Evolutionary conservation across 2,888 invertebrate species (phyloP).

Genomic region (Cheilosia vernalis): DNA sequence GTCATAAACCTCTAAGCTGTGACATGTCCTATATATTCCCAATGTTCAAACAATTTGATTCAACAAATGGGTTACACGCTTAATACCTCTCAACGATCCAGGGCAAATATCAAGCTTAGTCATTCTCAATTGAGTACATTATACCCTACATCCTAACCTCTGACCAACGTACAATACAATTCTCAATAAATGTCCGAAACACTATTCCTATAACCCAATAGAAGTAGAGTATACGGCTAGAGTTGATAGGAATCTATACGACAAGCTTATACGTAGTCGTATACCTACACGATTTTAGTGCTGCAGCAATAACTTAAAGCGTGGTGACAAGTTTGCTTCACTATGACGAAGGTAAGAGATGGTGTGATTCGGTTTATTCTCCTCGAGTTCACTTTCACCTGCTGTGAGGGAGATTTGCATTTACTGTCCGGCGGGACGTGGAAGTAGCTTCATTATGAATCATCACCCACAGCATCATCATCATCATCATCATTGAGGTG

Average conservation of each 20-base stretch:
- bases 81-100: neutral
- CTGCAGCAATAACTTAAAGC: neutral
- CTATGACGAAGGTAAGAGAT: neutral
- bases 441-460: neutral
- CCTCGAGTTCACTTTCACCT: neutral
- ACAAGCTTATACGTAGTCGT: neutral
- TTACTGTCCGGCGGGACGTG: neutral
- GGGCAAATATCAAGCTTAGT: neutral
- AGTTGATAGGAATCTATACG: neutral
- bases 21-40: neutral
- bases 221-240: neutral
- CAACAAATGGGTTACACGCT: neutral
- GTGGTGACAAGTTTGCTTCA: neutral
- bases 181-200: neutral
- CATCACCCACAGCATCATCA: neutral
- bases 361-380: neutral
- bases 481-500: neutral
- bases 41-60: neutral
- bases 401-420: neutral
- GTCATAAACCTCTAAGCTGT: neutral
- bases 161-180: neutral
- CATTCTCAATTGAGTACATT: neutral
- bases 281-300: neutral
- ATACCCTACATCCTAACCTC: neutral
- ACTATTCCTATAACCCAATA: neutral